A percentile compares a stretch with the other conserved stretches of the same genome.
These are phyloP conservation scores for Clarias pachynema DNA, from an alignment of 2,797 vertebrate species.

Conservation along the genomic window DNA sequence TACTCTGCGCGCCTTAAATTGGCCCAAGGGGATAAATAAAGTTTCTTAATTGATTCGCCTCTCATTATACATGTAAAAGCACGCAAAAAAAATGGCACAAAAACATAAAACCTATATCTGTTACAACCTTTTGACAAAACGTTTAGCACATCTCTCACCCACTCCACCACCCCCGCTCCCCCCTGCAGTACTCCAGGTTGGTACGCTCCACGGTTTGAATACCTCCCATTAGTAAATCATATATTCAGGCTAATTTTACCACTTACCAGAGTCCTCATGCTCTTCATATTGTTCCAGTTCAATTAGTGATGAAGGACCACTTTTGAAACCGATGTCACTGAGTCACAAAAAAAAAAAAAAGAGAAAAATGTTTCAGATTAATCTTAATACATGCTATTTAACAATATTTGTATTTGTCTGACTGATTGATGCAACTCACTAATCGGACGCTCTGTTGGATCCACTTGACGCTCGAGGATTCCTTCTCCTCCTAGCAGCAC, in stretches of 20 bases:
- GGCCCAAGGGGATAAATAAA: too few species aligned
- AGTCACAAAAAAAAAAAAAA: conserved; percentile 15
- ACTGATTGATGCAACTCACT: conserved; percentile 50
- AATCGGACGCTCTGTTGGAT: conserved; percentile 46
- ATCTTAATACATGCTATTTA: neutral
- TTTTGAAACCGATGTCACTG: conserved; percentile 53
- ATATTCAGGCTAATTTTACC: conserved; percentile 1
- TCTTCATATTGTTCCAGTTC: conserved; percentile 57
- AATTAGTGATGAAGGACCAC: conserved; percentile 73
- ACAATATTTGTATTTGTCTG: neutral
- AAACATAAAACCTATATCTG: neutral
- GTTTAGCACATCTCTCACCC: neutral
- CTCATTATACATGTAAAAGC: too few species aligned
- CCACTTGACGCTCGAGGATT: conserved; percentile 14
- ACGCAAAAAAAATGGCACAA: too few species aligned
- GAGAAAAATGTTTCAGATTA: neutral
- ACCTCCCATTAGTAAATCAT: neutral
- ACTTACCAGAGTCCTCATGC: conserved; percentile 62
- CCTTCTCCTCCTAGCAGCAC: neutral
- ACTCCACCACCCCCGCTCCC: too few species aligned
- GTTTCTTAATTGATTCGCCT: too few species aligned
- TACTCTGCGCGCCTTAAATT: too few species aligned
- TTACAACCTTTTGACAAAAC: neutral
- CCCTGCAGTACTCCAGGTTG: neutral
- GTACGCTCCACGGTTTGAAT: neutral